Conservation (phyloP, 2,888 invertebrate genomes). For the Torymus auratus region DNA sequence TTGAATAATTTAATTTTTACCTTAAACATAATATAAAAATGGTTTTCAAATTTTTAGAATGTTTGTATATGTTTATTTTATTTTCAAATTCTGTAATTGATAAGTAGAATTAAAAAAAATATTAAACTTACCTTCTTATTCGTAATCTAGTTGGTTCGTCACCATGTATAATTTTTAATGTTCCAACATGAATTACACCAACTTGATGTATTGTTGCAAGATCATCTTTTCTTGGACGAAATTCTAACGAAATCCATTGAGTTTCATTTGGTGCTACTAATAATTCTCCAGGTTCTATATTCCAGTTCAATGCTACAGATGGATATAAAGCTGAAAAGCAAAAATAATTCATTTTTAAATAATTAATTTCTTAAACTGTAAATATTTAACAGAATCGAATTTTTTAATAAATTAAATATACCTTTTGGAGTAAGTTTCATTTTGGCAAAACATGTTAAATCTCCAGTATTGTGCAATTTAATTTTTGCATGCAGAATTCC, state of each 20-base stretch:
- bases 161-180: conserved; percentile 77
- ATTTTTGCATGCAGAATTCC: conserved; percentile 77
- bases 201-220: conserved; percentile 73
- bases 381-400: neutral
- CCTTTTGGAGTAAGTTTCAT: conserved; percentile 73
- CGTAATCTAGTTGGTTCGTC: conserved; percentile 78
- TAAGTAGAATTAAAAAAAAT: neutral
- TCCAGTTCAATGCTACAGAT: conserved; percentile 70
- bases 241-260: conserved; percentile 74
- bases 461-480: conserved; percentile 79
- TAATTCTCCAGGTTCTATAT: conserved; percentile 76
- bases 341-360: conserved; percentile 14
- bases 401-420: conserved; percentile 49
- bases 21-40: neutral
- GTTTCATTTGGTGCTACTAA: conserved; percentile 76
- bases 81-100: no score
- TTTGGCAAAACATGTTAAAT: conserved; percentile 78
- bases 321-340: conserved; percentile 70
- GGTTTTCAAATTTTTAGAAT: no score
- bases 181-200: conserved; percentile 76
- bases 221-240: conserved; percentile 78
- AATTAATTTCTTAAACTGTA: neutral
- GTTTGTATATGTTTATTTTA: no score
- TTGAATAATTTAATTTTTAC: no score
- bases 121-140: conserved; percentile 68